Evolutionary conservation across 2,888 invertebrate species (phyloP).

Genomic region (Aphrophora alni): DNA sequence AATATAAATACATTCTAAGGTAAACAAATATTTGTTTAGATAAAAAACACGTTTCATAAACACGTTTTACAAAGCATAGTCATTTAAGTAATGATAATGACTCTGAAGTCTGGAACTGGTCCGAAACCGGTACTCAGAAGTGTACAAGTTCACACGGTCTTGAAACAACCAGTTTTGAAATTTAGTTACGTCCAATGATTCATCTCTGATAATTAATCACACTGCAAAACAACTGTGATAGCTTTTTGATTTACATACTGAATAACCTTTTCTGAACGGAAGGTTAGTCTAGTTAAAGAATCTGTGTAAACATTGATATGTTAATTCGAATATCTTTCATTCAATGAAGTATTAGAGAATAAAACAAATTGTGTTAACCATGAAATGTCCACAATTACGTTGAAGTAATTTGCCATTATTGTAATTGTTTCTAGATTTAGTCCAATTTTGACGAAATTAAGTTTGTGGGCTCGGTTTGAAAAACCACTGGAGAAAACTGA

Average conservation of each 20-base stretch:
- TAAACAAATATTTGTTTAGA: background rate
- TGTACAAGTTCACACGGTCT: slow-evolving; percentile 6
- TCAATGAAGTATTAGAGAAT: too few relatives aligned
- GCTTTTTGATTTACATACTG: background rate
- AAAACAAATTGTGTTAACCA: too few relatives aligned
- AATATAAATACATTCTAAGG: background rate
- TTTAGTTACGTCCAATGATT: background rate
- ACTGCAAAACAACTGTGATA: background rate
- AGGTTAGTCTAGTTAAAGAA: too few relatives aligned
- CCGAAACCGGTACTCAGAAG: background rate
- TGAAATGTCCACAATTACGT: too few relatives aligned
- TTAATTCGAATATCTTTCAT: too few relatives aligned
- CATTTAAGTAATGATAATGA: background rate
- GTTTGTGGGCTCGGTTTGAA: too few relatives aligned
- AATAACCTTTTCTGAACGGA: background rate
- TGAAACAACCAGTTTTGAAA: background rate
- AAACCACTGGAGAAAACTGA: too few relatives aligned
- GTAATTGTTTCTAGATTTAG: too few relatives aligned
- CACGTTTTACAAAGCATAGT: background rate
- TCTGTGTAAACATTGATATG: too few relatives aligned
- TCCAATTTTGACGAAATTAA: too few relatives aligned
- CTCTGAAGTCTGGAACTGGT: background rate
- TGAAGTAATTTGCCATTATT: too few relatives aligned
- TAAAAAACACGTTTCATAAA: background rate
- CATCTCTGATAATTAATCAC: background rate